phyloP scores from a whole-genome alignment of 2,797 vertebrate species.

The Caiman crocodilus region DNA sequence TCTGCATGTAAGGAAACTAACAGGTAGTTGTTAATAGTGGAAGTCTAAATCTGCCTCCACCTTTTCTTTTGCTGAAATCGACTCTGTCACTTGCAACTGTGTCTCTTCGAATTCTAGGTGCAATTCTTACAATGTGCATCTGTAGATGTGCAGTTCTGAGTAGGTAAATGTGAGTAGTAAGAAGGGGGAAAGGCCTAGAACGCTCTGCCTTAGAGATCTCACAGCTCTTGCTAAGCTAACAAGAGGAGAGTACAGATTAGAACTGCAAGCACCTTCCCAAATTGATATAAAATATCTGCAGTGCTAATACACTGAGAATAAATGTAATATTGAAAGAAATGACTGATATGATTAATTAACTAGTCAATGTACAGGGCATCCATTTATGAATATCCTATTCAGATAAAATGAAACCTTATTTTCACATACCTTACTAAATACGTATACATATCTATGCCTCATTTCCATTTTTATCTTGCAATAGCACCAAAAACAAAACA shows the following conservation, averaged over 20 bases:
- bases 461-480: background rate
- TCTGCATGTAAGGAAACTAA: background rate
- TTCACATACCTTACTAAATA: background rate
- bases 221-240: background rate
- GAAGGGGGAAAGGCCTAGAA: background rate
- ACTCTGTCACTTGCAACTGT: background rate
- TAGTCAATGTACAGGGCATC: background rate
- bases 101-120: background rate
- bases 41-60: background rate
- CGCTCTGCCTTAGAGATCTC: background rate
- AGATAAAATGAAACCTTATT: background rate
- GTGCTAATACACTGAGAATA: too few relatives aligned
- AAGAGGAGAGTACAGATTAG: background rate
- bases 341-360: background rate
- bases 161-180: background rate
- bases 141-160: background rate
- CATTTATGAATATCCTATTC: rapidly evolving
- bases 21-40: background rate
- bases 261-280: background rate
- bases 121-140: rapidly evolving
- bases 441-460: rapidly evolving
- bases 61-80: background rate
- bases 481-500: background rate
- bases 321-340: background rate
- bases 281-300: background rate